Percentiles rank a stretch among this genome's conserved stretches.
Evolutionary conservation across 2,888 invertebrate genomes (phyloP).

Genomic region (Leptinotarsa rubiginosa): DNA sequence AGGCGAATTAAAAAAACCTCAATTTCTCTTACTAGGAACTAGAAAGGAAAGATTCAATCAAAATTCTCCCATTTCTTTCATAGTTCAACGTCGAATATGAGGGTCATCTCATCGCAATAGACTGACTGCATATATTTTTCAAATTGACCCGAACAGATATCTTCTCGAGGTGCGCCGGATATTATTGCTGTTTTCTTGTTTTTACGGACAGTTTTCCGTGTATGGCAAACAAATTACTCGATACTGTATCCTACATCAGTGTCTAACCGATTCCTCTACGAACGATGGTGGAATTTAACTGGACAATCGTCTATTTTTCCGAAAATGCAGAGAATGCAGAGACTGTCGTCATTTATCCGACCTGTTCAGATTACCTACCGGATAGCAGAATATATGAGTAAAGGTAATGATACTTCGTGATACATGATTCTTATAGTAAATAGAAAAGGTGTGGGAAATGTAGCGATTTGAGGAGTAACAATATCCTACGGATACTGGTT

Average conservation of each 20-base stretch:
- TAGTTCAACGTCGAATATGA: not conserved
- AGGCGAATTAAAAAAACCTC: no score
- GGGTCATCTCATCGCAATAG: not conserved
- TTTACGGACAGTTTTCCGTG: constrained; percentile 13
- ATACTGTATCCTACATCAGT: constrained; percentile 10
- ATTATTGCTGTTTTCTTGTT: constrained; percentile 20
- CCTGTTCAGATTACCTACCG: not conserved
- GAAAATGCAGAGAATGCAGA: constrained; percentile 8
- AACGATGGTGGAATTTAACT: constrained; percentile 7
- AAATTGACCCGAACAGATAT: constrained; percentile 12
- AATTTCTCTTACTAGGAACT: no score
- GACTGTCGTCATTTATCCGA: constrained; percentile 5
- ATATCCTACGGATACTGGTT: no score
- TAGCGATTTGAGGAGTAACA: not conserved
- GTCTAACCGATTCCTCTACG: constrained; percentile 5
- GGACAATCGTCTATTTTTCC: constrained; percentile 5
- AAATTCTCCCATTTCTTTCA: not conserved
- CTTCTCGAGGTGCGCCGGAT: constrained; percentile 13
- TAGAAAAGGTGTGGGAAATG: not conserved
- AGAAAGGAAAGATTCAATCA: no score
- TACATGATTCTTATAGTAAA: not conserved
- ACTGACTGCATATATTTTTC: constrained; percentile 10
- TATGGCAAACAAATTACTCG: constrained; percentile 18
- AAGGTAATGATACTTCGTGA: not conserved
- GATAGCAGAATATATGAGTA: constrained; percentile 3